Evolutionary conservation across 1,140 invertebrate species (phyloP), one percentile per base, ranked within the genome.

Genomic region (Agrypnia vestita): DNA sequence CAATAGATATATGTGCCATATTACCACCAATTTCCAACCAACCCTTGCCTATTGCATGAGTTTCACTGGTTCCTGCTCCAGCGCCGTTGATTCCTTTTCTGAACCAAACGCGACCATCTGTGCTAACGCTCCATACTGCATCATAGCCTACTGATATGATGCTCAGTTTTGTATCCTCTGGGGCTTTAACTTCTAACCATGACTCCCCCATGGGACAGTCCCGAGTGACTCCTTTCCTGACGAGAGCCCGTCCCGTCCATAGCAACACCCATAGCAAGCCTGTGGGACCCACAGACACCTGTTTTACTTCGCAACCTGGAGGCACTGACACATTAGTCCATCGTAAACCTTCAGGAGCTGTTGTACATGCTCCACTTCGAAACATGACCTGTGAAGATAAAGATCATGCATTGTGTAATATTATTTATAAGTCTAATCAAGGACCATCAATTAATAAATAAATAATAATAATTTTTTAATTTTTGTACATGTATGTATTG

Each of bases 31-130:
- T 93, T 91, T 95, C 93, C 79, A 94, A 93, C 96, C 95, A 96
- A 25, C 94, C 93, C 86, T 90, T 93, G 3, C 95, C 94, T 84
- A 93, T 93, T 35, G 94, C 93, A 61, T 93, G 87, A 85, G 93
- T 91, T 86, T 95, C 94, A 83, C 92, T 94, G 74, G 92, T 88
- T 17, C 92, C 93, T 43, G 93, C 90, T 78, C 90, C 91, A 84
- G 93, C 93, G 6, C 94, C 93, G 86, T 93, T 93, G 21, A 97
- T 92, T 25, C 96, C 96, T 88, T 96, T 94, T 82, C 96, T 91
- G 86, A 97, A 97, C 96, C 96, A 97, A n/a, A 97, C 95, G 85
- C 93, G 92, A 76, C 94, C 92, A 85, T 97, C 94, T 84, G 95
- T 93, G 62, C 94, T 95, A 8, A 97, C 88, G 80, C 94, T 96